Conservation (phyloP, 2,797 vertebrate genomes). For the Crax fasciolata region DNA sequence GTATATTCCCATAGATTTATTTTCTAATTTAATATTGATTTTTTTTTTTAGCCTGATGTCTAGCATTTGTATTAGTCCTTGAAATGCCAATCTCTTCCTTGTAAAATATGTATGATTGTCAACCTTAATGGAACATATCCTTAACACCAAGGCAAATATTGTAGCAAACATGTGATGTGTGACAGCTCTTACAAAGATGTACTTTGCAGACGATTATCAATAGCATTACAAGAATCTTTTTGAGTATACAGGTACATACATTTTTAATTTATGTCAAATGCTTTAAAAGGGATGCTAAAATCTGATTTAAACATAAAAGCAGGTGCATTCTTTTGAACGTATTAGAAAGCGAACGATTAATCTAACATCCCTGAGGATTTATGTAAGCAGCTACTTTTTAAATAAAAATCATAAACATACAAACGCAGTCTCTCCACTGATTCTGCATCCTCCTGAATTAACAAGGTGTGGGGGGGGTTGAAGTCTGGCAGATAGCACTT, state of each 20-base stretch:
- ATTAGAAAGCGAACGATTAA: conserved; percentile 71
- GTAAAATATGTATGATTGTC: neutral
- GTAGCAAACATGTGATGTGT: neutral
- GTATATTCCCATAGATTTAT: neutral
- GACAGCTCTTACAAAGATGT: neutral
- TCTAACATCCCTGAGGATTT: conserved; percentile 62
- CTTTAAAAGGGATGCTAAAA: conserved; percentile 46
- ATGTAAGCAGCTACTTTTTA: conserved; percentile 56
- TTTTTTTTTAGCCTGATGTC: neutral
- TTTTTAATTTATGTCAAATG: conserved; percentile 49
- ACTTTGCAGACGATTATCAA: neutral
- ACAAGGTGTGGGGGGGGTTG: too few relatives aligned
- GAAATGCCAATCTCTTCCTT: neutral
- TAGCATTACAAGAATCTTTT: neutral
- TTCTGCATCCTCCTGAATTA: conserved; percentile 28
- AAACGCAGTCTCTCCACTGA: conserved; percentile 21
- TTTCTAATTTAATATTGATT: neutral
- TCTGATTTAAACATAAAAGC: conserved; percentile 45
- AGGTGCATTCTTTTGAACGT: conserved; percentile 13
- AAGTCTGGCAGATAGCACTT: conserved; percentile 29
- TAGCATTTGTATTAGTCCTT: neutral
- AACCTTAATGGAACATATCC: neutral
- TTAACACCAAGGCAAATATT: neutral
- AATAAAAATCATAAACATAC: conserved; percentile 33
- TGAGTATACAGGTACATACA: neutral